Evolutionary conservation across 2,113 vertebrate genomes (phyloP), one percentile per base, ranked within the genome.

Genomic region (Festucalex cinctus): DNA sequence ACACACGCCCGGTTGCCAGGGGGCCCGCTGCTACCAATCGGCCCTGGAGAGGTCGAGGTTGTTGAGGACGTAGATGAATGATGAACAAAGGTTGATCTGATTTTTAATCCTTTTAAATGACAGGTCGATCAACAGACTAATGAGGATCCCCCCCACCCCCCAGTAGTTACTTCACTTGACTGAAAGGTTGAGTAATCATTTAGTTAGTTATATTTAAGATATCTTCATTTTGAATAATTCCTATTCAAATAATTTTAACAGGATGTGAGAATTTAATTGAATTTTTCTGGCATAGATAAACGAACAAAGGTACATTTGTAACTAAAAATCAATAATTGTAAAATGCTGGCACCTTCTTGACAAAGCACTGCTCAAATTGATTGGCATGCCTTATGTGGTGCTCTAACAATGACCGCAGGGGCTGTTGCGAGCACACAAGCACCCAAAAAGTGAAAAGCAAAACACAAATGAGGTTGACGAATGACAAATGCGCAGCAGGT

Each of bases 1-100:
- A 75, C 79, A 72, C 26, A 58, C 69, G 74, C 26, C 59, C 37
- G 0, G 79, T 87, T 85, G 77, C 80, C 70, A 84, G 59, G 78
- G 79, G 77, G 62, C 69, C 59, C 61, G 5, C 16, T 65, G 73
- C 79, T 63, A 19, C 66, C 80, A 75, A 37, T 10, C 49, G 72
- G 77, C 82, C 75, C 74, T 28, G 56, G 83, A 81, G 83, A 84
- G 78, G 66, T 5, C 3, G 8, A 65, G 48, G 68, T 58, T 60
- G 36, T 48, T 1, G 2, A 35, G 32, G 2, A 37, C 59, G 64
- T 73, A 8, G 53, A 39, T 53, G 66, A 70, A 48, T 17, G 26
- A n/a, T 65, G 80, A 71, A 72, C 54, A 37, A 32, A 60, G 56
- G 71, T 53, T 49, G 54, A 32, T 56, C 48, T 57, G 36, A 20